Evolutionary conservation across 2,113 vertebrate species (phyloP), one percentile per base, ranked within the genome.

Genomic region (Dryoscopus gambensis): DNA sequence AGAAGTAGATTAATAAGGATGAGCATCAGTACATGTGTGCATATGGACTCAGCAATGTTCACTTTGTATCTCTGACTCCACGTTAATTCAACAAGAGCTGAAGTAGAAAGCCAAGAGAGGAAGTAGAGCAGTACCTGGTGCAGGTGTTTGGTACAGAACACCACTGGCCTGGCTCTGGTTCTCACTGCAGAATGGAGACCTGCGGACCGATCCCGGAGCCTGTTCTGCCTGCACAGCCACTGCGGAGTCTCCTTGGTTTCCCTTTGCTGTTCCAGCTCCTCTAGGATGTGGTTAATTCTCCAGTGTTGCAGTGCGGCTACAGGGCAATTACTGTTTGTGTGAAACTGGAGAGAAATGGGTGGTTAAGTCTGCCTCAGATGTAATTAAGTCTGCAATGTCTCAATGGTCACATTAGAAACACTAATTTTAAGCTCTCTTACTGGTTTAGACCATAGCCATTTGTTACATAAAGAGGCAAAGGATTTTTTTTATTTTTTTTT

Each of bases 381-480:
- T 97, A 96, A 96, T 95, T 96, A 97, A 95, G 89, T 78, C 86
- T 94, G 86, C 92, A 93, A 88, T 85, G 93, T 92, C 96, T 95
- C 91, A 86, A 87, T 62, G 92, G 96, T 92, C 92, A 8, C 84
- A 96, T 96, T 94, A 95, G 68, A 90, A 86, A 74, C 75, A 59
- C 84, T 95, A 64, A 90, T 95, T 95, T 96, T 89, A 93, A 94
- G 75, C 40, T 80, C 69, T 64, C 21, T 62, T 85, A 69, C 5
- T 82, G 89, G 70, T 68, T 91, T 92, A 94, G 65, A 46, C 78
- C 59, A 18, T 79, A 93, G 70, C 70, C 44, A 81, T 92, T 89
- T 85, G 69, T 93, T 91, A 95, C 17, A 57, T 57, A 69, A 83
- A 95, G 83, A 90, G n/a, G 35, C 33, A 89, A 89, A 89, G 42